phyloP scores from a whole-genome alignment of 2,888 invertebrate species.

The Panzeria rudis region DNA sequence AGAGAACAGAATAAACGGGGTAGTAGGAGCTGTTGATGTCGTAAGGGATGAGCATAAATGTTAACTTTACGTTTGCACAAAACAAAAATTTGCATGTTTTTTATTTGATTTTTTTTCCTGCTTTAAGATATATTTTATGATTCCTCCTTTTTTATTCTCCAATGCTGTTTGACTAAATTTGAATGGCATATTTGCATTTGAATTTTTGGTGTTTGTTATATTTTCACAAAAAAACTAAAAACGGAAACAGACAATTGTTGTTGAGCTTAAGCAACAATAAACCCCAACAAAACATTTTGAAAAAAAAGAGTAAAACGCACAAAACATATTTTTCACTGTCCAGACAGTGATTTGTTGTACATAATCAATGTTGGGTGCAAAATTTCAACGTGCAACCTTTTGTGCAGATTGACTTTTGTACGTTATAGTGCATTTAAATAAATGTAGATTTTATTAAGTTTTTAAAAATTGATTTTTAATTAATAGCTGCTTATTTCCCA shows the following conservation, averaged over 20 bases:
- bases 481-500: background rate
- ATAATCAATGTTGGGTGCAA: slow-evolving; percentile 49
- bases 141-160: slow-evolving; percentile 16
- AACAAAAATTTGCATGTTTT: slow-evolving; percentile 66
- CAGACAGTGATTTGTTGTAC: slow-evolving; percentile 65
- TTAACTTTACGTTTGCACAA: slow-evolving; percentile 63
- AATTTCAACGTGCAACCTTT: slow-evolving; percentile 7
- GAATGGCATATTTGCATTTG: slow-evolving; percentile 65
- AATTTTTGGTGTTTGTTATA: slow-evolving; percentile 32
- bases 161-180: slow-evolving; percentile 53
- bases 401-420: background rate
- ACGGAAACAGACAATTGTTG: slow-evolving; percentile 70
- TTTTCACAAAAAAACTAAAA: slow-evolving; percentile 40
- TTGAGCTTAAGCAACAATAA: slow-evolving; percentile 67
- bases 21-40: background rate
- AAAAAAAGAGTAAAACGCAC: slow-evolving; percentile 18
- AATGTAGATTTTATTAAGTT: background rate
- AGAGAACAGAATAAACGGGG: background rate
- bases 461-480: background rate
- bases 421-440: background rate
- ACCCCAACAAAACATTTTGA: slow-evolving; percentile 3
- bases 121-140: slow-evolving; percentile 8
- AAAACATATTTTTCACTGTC: slow-evolving; percentile 69
- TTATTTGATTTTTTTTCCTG: slow-evolving; percentile 13
- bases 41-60: slow-evolving; percentile 60